These are phyloP conservation scores for Ailuropoda melanoleuca DNA, from an alignment of 2,113 vertebrate species.

Conservation along the genomic window DNA sequence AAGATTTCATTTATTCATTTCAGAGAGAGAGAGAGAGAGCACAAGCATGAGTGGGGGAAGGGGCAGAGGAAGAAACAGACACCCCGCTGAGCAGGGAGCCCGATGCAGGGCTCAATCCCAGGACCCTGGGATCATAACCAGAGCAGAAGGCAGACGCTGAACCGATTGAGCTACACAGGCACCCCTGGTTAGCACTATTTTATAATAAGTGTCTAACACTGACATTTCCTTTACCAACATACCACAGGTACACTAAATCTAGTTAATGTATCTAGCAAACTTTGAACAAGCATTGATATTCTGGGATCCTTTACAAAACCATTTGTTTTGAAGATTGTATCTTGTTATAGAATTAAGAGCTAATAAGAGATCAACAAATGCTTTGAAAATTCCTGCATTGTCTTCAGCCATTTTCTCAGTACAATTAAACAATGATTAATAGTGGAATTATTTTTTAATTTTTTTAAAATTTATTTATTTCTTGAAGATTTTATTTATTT, in stretches of 20 bases:
- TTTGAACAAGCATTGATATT: constrained; percentile 15
- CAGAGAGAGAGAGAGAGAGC: not conserved
- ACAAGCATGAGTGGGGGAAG: too few relatives aligned
- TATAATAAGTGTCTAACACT: constrained; percentile 6
- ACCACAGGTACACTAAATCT: constrained; percentile 3
- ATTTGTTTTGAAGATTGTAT: not conserved
- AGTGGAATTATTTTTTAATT: not conserved
- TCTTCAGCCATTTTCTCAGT: constrained; percentile 32
- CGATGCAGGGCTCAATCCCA: not conserved
- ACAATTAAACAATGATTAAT: constrained; percentile 1
- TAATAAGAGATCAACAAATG: constrained; percentile 23
- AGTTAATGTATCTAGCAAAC: not conserved
- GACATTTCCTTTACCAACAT: constrained; percentile 47
- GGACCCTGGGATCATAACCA: not conserved
- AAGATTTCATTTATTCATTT: not conserved
- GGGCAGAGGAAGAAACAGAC: not conserved
- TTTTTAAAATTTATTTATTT: too few relatives aligned
- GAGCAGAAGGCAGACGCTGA: not conserved
- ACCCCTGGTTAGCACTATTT: not conserved
- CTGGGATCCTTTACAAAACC: not conserved
- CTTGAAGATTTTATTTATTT: too few relatives aligned
- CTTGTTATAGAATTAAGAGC: constrained; percentile 21
- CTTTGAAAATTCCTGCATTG: constrained; percentile 37
- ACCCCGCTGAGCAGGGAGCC: not conserved
- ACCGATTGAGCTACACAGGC: not conserved